A percentile compares a stretch with the other conserved stretches of the same genome.
Evolutionary conservation across 2,113 vertebrate genomes (phyloP).

Genomic region (Pagrus major): DNA sequence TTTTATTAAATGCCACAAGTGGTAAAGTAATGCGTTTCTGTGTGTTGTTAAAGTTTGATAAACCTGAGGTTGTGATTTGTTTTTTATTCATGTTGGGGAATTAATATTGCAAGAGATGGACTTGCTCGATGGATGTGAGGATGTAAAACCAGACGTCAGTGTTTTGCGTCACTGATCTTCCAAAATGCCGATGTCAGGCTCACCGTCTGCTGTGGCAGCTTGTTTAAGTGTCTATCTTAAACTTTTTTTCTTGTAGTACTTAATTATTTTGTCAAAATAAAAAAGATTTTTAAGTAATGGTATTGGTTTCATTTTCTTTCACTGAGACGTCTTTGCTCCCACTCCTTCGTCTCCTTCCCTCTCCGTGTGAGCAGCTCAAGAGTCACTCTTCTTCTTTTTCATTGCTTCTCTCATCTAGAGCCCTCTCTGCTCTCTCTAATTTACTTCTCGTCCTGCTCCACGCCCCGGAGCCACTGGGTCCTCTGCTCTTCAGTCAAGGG

Average conservation of each 20-base stretch:
- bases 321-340: constrained; percentile 17
- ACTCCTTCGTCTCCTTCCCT: neutral
- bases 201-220: neutral
- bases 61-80: constrained; percentile 14
- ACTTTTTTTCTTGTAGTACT: constrained; percentile 21
- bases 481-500: constrained; percentile 64
- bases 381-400: constrained; percentile 45
- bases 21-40: constrained; percentile 10
- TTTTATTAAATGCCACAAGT: neutral
- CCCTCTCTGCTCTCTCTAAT: constrained; percentile 55
- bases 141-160: neutral
- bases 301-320: constrained; percentile 35
- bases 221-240: constrained; percentile 31
- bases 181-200: neutral
- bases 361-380: constrained; percentile 43
- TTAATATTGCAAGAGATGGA: constrained; percentile 1
- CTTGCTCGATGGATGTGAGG: neutral
- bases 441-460: constrained; percentile 58
- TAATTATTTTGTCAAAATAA: constrained; percentile 72
- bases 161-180: constrained; percentile 4
- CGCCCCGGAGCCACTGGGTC: constrained; percentile 53
- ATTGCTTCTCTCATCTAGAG: constrained; percentile 49
- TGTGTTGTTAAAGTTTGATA: constrained; percentile 18
- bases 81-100: constrained; percentile 48
- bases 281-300: constrained; percentile 49